phyloP scores from a whole-genome alignment of 2,113 vertebrate species.

The Coreoperca whiteheadi region DNA sequence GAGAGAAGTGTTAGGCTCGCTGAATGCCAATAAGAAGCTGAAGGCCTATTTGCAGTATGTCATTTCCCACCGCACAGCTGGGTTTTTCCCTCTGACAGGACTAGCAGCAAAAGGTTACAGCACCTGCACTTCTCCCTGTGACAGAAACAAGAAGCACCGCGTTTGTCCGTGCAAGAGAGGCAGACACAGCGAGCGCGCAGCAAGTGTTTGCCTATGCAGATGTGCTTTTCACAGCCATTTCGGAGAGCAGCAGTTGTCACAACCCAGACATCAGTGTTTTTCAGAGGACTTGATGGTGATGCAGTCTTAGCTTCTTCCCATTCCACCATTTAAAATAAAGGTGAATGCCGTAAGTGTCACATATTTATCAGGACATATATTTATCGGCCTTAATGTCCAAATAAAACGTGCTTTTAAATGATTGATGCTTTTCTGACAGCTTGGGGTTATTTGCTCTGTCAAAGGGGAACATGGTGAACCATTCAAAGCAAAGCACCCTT shows the following conservation, averaged over 20 bases:
- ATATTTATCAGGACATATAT: conserved; percentile 11
- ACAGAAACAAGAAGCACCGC: conserved; percentile 57
- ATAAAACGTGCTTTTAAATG: conserved; percentile 24
- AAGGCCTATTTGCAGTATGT: conserved; percentile 63
- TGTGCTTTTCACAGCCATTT: conserved; percentile 49
- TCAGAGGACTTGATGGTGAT: not conserved
- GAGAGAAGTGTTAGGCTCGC: conserved; percentile 30
- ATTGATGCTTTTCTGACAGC: not conserved
- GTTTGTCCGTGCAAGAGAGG: conserved; percentile 18
- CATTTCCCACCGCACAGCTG: conserved; percentile 62
- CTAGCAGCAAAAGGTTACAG: conserved; percentile 57
- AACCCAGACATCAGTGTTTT: conserved; percentile 4
- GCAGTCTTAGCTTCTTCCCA: not conserved
- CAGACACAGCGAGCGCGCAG: not conserved
- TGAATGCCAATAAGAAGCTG: conserved; percentile 75
- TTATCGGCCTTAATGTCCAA: not conserved
- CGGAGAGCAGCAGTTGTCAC: conserved; percentile 1
- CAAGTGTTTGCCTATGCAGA: conserved; percentile 44
- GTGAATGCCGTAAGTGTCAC: not conserved
- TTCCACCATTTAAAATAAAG: not conserved
- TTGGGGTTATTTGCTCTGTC: not conserved
- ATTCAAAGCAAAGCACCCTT: not conserved
- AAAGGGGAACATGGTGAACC: not conserved
- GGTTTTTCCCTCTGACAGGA: conserved; percentile 65
- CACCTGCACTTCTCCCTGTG: conserved; percentile 54